These are phyloP conservation scores for Dicycla oo DNA, from an alignment of 2,888 invertebrate genomes.

Conservation along the genomic window DNA sequence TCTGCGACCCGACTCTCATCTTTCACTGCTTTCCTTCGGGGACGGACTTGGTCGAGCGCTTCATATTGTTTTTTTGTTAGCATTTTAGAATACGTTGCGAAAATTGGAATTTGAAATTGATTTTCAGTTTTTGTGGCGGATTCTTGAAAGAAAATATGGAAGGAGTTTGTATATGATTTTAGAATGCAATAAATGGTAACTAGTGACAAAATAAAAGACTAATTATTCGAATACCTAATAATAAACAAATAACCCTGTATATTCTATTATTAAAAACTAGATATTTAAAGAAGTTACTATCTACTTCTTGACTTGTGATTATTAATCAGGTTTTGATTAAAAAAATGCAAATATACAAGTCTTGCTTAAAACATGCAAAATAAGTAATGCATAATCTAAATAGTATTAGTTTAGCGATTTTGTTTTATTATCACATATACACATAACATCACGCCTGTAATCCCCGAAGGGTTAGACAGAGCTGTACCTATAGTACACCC, in stretches of 20 bases:
- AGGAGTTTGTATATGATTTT: not conserved
- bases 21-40: conserved; percentile 87
- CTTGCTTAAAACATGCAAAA: not conserved
- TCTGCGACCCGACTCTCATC: conserved; percentile 86
- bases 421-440: too few species aligned
- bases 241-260: not conserved
- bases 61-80: conserved; percentile 23
- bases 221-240: not conserved
- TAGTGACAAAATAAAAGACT: not conserved
- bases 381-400: not conserved
- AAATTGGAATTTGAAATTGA: not conserved
- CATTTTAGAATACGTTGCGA: conserved; percentile 7
- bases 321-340: not conserved
- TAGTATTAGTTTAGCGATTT: not conserved
- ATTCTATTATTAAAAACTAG: not conserved
- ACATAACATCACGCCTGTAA: too few species aligned
- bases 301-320: not conserved
- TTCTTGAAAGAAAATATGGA: not conserved
- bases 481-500: too few species aligned
- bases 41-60: conserved; percentile 71
- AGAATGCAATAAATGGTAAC: not conserved
- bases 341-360: not conserved
- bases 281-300: not conserved
- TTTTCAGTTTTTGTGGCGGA: not conserved
- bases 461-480: too few species aligned